Evolutionary conservation across 2,113 vertebrate genomes (phyloP).

Genomic region (Boulengeromyrus knoepffleri): DNA sequence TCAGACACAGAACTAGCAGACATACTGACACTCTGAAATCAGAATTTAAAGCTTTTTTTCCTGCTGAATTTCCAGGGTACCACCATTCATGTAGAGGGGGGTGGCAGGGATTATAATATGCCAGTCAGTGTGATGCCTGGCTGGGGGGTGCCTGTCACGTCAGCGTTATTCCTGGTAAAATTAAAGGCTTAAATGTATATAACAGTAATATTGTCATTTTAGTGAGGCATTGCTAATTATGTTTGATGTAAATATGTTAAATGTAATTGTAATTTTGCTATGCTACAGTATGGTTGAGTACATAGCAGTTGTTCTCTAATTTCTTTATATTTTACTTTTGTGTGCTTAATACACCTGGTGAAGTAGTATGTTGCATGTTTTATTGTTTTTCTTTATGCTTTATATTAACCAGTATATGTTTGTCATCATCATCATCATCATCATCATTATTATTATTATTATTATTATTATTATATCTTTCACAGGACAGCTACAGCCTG

Average conservation of each 20-base stretch:
- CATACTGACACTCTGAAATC: not conserved
- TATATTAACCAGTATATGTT: not conserved
- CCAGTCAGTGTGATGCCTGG: not conserved
- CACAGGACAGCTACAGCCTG: slow-evolving; percentile 74
- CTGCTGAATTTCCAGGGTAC: not conserved
- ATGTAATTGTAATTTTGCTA: not conserved
- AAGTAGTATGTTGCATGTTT: not conserved
- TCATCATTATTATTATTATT: too few species aligned
- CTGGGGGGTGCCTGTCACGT: not conserved
- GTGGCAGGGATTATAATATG: not conserved
- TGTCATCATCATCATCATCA: too few species aligned
- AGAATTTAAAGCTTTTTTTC: slow-evolving; percentile 3
- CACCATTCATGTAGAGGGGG: not conserved
- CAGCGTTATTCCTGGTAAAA: not conserved
- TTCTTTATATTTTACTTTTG: not conserved
- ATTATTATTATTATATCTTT: not conserved
- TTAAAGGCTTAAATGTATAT: not conserved
- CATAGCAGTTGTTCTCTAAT: not conserved
- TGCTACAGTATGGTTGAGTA: not conserved
- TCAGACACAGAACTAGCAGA: not conserved
- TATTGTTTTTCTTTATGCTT: not conserved
- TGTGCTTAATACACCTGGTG: not conserved
- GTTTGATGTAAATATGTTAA: not conserved
- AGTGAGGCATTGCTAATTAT: not conserved
- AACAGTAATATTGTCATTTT: not conserved